A percentile compares a stretch with the other conserved stretches of the same genome.
phyloP scores from a whole-genome alignment of 2,797 vertebrate species.

The Coregonus suidteri region DNA sequence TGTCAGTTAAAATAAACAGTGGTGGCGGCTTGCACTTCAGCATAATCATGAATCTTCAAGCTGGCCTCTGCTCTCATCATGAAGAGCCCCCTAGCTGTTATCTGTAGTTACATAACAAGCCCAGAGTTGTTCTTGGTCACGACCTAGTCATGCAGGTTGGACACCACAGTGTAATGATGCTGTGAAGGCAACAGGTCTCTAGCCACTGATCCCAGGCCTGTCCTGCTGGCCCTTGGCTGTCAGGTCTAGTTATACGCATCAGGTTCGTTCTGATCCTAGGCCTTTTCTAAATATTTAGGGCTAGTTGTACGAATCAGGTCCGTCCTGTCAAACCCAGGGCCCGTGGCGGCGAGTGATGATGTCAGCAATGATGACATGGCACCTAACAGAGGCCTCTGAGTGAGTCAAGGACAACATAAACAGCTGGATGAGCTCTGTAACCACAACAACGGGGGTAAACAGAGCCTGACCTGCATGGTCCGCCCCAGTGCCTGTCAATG shows the following conservation, averaged over 20 bases:
- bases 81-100: background rate
- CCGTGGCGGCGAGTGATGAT: conserved; percentile 5
- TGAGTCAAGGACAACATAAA: conserved; percentile 3
- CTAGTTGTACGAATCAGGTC: background rate
- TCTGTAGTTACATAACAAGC: background rate
- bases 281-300: background rate
- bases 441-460: conserved; percentile 23
- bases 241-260: background rate
- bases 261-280: background rate
- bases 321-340: background rate
- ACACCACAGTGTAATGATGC: background rate
- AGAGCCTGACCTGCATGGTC: background rate
- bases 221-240: background rate
- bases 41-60: background rate
- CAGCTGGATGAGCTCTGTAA: conserved; percentile 21
- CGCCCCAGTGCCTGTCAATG: background rate
- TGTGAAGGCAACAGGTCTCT: background rate
- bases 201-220: background rate
- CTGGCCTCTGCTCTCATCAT: background rate
- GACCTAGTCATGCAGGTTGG: background rate
- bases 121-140: background rate
- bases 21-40: background rate
- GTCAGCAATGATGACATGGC: background rate
- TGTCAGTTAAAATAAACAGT: background rate
- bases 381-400: conserved; percentile 9